Base-by-base conservation (phyloP, 2,888 invertebrate genomes). In the Nebria salina region DNA sequence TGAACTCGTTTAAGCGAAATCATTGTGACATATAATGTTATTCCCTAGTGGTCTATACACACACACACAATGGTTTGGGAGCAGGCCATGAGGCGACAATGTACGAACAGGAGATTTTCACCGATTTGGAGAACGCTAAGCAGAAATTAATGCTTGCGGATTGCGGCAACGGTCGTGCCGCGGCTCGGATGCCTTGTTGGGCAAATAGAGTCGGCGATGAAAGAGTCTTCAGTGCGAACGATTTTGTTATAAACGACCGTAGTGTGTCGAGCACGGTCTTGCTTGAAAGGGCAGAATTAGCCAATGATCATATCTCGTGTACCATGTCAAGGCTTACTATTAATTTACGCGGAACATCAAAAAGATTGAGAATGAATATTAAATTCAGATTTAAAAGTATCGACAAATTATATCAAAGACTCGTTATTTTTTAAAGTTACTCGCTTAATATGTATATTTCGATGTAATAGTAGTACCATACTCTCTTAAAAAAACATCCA, bases 141-240 rank as follows among this genome's bases (percentile, higher is more conserved):
- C 81, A 70, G 65, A 72, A 76, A 81, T 81, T 81, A 81, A 81
- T 81, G 73, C 76, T 54, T n/a, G 13, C 64, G 66, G 66, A 76
- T 76, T 75, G 65, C 9, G 9, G 41, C 9, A 72, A 72, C 20
- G 26, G 73, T 76, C 20, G 76, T 25, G 54, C 54, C 54, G 54
- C 34, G 13, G 54, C 54, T 54, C 54, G 54, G 4, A 8, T 8
- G 54, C 34, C 34, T 34, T 11, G 54, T 8, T 8, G 54, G 54
- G 54, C 9, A 74, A 42, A 42, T 42, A 7, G 43, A 42, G 65
- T 72, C 41, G 65, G 70, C 72, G 72, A 74, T 79, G 73, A 78
- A 73, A 72, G 77, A 77, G 77, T 77, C 77, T 77, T 77, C 70
- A 77, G 34, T 26, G n/a, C 72, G 25, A 26, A n/a, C 34, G 72